Evolutionary conservation across 2,888 invertebrate genomes (phyloP).

Genomic region (Spisula solida): DNA sequence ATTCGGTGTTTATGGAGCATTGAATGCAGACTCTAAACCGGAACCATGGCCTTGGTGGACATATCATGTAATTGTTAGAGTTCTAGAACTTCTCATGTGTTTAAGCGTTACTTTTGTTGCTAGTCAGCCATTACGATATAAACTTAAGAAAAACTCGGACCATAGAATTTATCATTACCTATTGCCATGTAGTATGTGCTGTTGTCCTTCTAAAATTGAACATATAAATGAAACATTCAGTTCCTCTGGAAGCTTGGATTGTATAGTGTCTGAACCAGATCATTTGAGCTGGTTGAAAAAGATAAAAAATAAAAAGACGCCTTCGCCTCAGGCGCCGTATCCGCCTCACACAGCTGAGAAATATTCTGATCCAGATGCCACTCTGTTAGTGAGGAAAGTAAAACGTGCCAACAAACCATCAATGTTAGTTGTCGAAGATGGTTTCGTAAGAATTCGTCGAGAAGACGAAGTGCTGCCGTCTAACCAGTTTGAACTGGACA

Average conservation of each 20-base stretch:
- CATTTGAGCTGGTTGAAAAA: conserved; percentile 64
- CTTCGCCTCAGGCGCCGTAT: conserved; percentile 47
- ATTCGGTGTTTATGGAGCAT: conserved; percentile 89
- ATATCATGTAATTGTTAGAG: conserved; percentile 94
- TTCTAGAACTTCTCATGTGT: conserved; percentile 96
- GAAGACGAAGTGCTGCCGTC: conserved; percentile 88
- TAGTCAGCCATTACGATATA: conserved; percentile 89
- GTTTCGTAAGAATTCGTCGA: conserved; percentile 94
- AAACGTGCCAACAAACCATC: conserved; percentile 85
- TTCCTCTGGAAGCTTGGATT: conserved; percentile 59
- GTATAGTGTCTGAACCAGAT: conserved; percentile 63
- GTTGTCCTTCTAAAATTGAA: conserved; percentile 59
- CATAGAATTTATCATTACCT: conserved; percentile 57
- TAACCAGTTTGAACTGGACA: conserved; percentile 71
- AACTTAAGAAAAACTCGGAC: conserved; percentile 57
- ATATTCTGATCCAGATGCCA: conserved; percentile 67
- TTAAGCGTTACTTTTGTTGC: conserved; percentile 95
- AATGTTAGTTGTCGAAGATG: conserved; percentile 96
- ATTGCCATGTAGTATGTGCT: conserved; percentile 68
- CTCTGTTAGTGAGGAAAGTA: conserved; percentile 63
- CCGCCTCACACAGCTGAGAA: conserved; percentile 69
- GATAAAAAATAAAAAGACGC: conserved; percentile 42
- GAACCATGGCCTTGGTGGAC: conserved; percentile 96
- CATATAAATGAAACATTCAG: conserved; percentile 47
- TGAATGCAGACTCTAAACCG: conserved; percentile 85